Conservation (phyloP, 2,797 vertebrate genomes). For the Fistularia commersonii region DNA sequence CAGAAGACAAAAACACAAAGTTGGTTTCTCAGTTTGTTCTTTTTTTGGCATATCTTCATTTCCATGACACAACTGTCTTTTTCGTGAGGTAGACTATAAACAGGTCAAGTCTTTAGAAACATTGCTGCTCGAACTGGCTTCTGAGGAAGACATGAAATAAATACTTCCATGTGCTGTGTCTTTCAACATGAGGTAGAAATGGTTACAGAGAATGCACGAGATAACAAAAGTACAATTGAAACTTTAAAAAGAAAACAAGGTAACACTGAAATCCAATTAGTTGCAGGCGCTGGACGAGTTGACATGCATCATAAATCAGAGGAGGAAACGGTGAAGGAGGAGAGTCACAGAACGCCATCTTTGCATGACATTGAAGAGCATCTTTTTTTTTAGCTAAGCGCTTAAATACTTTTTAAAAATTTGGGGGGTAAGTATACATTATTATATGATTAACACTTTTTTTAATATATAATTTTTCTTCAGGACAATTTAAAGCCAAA, state of each 20-base stretch:
- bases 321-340: no score
- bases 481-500: conserved; percentile 4
- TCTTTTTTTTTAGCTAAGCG: conserved; percentile 58
- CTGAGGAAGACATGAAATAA: conserved; percentile 69
- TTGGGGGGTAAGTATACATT: conserved; percentile 23
- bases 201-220: conserved; percentile 68
- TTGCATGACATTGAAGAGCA: conserved; percentile 48
- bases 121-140: conserved; percentile 51
- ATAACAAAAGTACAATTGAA: conserved; percentile 50
- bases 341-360: conserved; percentile 25
- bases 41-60: conserved; percentile 66
- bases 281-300: conserved; percentile 36
- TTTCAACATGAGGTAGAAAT: conserved; percentile 75
- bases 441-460: conserved; percentile 19
- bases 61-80: conserved; percentile 62
- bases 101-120: conserved; percentile 58
- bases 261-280: conserved; percentile 49
- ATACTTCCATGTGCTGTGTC: conserved; percentile 67
- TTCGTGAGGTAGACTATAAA: conserved; percentile 73
- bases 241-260: conserved; percentile 42
- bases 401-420: conserved; percentile 41
- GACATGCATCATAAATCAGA: no score
- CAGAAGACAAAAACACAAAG: conserved; percentile 44
- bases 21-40: conserved; percentile 2
- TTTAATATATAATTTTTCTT: conserved; percentile 1